Evolutionary conservation across 2,888 invertebrate species (phyloP), one percentile per base, ranked within the genome.

Genomic region (Saturnia japonica): DNA sequence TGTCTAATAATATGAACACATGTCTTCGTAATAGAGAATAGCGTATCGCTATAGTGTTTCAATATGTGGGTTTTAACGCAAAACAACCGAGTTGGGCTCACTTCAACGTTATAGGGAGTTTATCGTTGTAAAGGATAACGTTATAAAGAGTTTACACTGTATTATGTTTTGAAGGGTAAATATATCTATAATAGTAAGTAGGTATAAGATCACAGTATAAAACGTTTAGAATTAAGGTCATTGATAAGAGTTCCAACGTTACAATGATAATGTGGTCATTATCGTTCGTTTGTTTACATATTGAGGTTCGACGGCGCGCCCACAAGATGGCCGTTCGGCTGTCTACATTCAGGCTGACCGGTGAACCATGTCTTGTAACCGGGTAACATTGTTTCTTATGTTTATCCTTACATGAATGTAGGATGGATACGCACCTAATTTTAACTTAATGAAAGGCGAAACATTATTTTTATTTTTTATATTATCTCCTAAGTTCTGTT

Each of bases 271-370:
- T 60, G 25, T 14, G 14, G 57, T 60, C 28, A 60, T 28, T 60
- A 60, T 60, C 28, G 14, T 57, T 78, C 76, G 71, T 74, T 74
- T 80, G 80, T 84, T 83, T 81, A 84, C 82, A 80, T 82, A 82
- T 83, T 77, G 76, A 3, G 28, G 77, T 82, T 82, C 78, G 79
- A 34, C 74, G 79, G 80, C 82, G 81, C 84, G 84, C 86, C 83
- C 82, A 81, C 82, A 86, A 87, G 78, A 86, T 87, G 87, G 86
- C 85, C 79, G 85, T 70, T 73, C 57, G 57, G 14, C 57, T 8
- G 25, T 14, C 57, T 14, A 14, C 57, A 28, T 60, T 28, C 28
- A 60, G 25, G 25, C 57, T 60, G 25, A 60, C 57, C 57, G 57
- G 25, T 60, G 28, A 60, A 28, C 25, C 57, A 14, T 60, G 28